phyloP scores from a whole-genome alignment of 2,113 vertebrate species.

The Vicugna pacos region DNA sequence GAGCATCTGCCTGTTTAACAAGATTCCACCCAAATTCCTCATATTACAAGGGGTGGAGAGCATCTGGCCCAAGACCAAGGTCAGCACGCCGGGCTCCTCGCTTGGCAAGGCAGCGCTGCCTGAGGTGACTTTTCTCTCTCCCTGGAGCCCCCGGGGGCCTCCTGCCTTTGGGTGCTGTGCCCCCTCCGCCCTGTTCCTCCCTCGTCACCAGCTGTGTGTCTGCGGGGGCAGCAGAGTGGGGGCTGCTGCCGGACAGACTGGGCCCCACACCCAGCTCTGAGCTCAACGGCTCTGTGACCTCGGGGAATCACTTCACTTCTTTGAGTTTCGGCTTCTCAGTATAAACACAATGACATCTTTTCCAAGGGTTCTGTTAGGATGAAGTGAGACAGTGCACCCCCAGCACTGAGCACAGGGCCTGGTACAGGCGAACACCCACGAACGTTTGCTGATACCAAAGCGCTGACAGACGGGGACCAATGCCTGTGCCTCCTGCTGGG shows the following conservation, averaged over 20 bases:
- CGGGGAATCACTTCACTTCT: background rate
- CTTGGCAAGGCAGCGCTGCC: background rate
- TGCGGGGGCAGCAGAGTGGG: background rate
- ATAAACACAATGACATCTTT: background rate
- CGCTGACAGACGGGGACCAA: background rate
- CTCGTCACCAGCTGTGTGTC: background rate
- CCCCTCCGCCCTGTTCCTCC: background rate
- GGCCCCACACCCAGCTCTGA: background rate
- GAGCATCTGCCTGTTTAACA: background rate
- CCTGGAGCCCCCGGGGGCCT: background rate
- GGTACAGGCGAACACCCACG: background rate
- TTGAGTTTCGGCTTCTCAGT: background rate
- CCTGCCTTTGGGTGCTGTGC: too few species aligned
- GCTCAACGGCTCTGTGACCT: background rate
- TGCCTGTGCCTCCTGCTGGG: background rate
- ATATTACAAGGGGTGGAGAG: background rate
- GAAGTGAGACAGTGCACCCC: background rate
- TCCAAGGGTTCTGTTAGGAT: background rate
- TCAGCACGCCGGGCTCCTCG: background rate
- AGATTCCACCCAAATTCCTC: background rate
- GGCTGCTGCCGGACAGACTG: background rate
- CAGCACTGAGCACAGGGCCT: background rate
- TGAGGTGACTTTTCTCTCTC: background rate
- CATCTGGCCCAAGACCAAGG: background rate
- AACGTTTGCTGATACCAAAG: background rate